Conservation (phyloP, 2,113 vertebrate genomes). For the Neodon shergylaensis region DNA sequence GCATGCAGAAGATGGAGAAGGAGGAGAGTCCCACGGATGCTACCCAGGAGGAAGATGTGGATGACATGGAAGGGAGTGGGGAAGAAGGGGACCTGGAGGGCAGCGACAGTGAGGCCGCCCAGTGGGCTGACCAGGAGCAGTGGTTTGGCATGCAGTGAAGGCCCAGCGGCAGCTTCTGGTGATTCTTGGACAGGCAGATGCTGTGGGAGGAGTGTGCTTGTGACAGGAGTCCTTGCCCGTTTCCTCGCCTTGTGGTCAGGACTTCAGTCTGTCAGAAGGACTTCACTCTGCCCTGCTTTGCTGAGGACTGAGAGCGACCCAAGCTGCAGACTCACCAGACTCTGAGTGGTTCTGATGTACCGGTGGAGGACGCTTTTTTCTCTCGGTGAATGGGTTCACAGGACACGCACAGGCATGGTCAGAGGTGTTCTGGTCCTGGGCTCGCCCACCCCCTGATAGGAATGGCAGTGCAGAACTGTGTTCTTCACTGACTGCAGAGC, state of each 20-base stretch:
- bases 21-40: conserved; percentile 98
- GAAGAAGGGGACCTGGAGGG: conserved; percentile 98
- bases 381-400: background rate
- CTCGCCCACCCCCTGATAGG: background rate
- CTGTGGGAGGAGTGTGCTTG: background rate
- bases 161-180: background rate
- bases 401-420: background rate
- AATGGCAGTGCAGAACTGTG: conserved; percentile 5
- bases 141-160: conserved; percentile 99
- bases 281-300: background rate
- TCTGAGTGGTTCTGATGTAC: background rate
- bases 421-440: background rate
- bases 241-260: background rate
- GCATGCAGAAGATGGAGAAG: conserved; percentile 99
- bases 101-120: conserved; percentile 97
- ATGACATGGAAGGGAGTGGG: conserved; percentile 99
- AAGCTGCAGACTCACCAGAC: background rate
- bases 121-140: conserved; percentile 99
- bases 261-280: conserved; percentile 23
- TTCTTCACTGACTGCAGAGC: background rate
- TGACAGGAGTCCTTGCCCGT: background rate
- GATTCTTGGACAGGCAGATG: background rate
- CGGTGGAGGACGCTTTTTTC: conserved; percentile 5
- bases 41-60: conserved; percentile 97
- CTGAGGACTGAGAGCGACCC: background rate